Percentiles rank a stretch among this genome's conserved stretches.
These are phyloP conservation scores for Mobula birostris DNA, from an alignment of 2,113 vertebrate genomes.

Conservation along the genomic window DNA sequence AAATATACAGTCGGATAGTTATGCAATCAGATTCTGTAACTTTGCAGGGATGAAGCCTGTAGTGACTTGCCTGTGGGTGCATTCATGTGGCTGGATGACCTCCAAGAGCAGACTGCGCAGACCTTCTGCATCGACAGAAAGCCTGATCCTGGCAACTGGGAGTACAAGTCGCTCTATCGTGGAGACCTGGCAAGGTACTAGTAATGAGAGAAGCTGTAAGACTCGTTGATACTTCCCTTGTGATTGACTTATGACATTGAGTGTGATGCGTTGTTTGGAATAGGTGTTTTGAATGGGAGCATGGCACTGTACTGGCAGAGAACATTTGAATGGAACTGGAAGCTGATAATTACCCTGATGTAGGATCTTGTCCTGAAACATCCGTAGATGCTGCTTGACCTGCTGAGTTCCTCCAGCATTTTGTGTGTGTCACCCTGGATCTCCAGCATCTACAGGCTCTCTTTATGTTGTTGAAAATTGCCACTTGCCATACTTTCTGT, in stretches of 20 bases:
- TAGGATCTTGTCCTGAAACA: too few species aligned
- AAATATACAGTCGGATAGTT: background rate
- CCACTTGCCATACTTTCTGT: background rate
- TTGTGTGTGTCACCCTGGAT: too few species aligned
- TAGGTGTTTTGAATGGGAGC: background rate
- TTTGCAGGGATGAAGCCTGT: background rate
- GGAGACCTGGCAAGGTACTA: slow-evolving; percentile 80
- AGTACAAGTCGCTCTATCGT: slow-evolving; percentile 88
- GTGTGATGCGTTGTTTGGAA: background rate
- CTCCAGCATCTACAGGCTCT: too few species aligned
- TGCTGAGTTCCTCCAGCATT: too few species aligned
- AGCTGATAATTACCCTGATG: background rate
- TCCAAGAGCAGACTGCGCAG: slow-evolving; percentile 54
- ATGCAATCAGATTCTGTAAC: background rate
- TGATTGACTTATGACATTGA: background rate
- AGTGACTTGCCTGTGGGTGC: slow-evolving; percentile 38
- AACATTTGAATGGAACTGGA: background rate
- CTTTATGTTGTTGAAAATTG: background rate
- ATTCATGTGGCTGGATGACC: slow-evolving; percentile 80
- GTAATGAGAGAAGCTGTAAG: background rate
- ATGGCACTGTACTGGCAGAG: background rate
- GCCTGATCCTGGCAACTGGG: slow-evolving; percentile 83
- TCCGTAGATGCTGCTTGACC: too few species aligned
- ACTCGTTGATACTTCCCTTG: background rate
- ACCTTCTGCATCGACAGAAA: slow-evolving; percentile 78